A percentile compares a stretch with the other conserved stretches of the same genome.
These are phyloP conservation scores for Ammospiza caudacuta DNA, from an alignment of 2,113 vertebrate species.

Conservation along the genomic window DNA sequence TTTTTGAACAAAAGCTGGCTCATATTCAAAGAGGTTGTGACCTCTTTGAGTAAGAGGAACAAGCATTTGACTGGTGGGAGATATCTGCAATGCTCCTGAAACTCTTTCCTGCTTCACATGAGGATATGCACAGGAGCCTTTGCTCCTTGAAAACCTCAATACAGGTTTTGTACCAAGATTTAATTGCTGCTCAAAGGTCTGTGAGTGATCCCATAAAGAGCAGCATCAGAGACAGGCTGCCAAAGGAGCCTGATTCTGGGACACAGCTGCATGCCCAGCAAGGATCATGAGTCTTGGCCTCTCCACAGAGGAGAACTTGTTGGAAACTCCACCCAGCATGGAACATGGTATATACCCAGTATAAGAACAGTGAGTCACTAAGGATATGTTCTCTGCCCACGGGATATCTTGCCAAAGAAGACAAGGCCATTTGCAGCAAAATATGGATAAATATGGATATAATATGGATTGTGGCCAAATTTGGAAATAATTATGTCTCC, in stretches of 20 bases:
- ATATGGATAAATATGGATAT: constrained; percentile 60
- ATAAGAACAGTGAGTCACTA: not conserved
- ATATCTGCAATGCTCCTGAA: not conserved
- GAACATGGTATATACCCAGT: not conserved
- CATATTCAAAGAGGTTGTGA: not conserved
- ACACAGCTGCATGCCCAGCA: not conserved
- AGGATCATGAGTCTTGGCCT: not conserved
- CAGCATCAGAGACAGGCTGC: not conserved
- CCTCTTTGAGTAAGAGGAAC: not conserved
- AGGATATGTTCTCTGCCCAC: not conserved
- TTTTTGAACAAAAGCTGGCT: not conserved
- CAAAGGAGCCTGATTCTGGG: not conserved
- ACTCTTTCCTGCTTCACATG: not conserved
- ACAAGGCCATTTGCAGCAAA: constrained; percentile 26
- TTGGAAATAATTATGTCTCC: constrained; percentile 43
- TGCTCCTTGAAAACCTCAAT: not conserved
- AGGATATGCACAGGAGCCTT: not conserved
- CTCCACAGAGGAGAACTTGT: not conserved
- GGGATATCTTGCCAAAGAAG: not conserved
- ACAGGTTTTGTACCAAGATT: not conserved
- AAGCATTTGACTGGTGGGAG: not conserved
- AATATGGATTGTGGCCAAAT: constrained; percentile 46
- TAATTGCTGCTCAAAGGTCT: not conserved
- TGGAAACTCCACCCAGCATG: not conserved
- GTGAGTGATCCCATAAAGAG: not conserved